phyloP scores from a whole-genome alignment of 2,797 vertebrate genomes.

The Sus cebifrons region DNA sequence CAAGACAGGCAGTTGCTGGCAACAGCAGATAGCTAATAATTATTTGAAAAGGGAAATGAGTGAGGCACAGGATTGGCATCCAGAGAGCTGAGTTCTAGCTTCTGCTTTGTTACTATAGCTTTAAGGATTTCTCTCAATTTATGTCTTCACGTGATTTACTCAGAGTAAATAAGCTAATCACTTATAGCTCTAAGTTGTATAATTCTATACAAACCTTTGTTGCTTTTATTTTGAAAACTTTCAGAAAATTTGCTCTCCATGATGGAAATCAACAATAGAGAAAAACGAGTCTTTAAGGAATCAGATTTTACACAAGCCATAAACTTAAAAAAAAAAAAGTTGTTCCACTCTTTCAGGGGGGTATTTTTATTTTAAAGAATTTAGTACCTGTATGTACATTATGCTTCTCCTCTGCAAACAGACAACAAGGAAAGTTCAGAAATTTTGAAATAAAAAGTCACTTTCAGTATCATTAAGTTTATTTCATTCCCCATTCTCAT shows the following conservation, averaged over 20 bases:
- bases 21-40: neutral
- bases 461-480: constrained; percentile 81
- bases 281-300: neutral
- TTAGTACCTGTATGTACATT: neutral
- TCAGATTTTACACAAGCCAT: neutral
- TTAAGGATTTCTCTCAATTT: neutral
- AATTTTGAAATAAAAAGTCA: constrained; percentile 60
- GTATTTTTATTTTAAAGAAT: neutral
- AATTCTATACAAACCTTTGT: neutral
- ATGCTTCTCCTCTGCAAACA: constrained; percentile 2
- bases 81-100: neutral
- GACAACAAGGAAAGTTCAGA: constrained; percentile 72
- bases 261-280: neutral
- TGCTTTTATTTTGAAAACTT: constrained; percentile 16
- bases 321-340: neutral
- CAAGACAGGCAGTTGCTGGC: neutral
- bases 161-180: neutral
- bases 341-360: neutral
- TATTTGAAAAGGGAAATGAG: neutral
- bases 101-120: neutral
- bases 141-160: neutral
- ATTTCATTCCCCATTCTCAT: constrained; percentile 86
- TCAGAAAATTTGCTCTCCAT: neutral
- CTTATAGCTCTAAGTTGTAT: neutral
- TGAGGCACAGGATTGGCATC: fast-evolving